phyloP scores from a whole-genome alignment of 1,140 invertebrate genomes.

The Brachionus sp. region DNA sequence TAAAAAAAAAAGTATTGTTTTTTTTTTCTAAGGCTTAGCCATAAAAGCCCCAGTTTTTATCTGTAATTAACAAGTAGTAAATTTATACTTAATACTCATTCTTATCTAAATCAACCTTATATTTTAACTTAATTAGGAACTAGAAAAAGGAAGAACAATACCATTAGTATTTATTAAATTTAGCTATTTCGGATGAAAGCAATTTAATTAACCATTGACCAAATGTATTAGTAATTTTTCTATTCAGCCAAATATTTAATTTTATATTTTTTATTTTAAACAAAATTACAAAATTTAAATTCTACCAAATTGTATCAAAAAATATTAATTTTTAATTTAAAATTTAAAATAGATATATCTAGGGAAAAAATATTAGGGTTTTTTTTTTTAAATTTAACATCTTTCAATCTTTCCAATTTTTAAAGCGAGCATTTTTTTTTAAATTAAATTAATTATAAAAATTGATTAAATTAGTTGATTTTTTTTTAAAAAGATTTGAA shows the following conservation, averaged over 20 bases:
- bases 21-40: background rate
- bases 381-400: background rate
- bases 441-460: too few species aligned
- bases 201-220: background rate
- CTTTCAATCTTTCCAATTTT: background rate
- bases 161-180: background rate
- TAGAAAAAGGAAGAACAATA: background rate
- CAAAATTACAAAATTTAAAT: background rate
- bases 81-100: background rate
- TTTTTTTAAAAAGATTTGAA: too few species aligned
- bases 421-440: background rate
- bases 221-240: background rate
- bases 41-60: background rate
- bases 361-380: too few species aligned
- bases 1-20: background rate
- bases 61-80: slow-evolving; percentile 20
- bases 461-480: too few species aligned
- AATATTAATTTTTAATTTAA: background rate
- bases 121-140: background rate
- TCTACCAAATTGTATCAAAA: background rate
- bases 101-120: background rate
- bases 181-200: background rate
- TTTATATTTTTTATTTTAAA: background rate
- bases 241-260: background rate
- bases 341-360: background rate